These are phyloP conservation scores for Haliclystus octoradiatus DNA, from an alignment of 30 jellyfish, hydroid and myxozoan genomes.

Conservation along the genomic window DNA sequence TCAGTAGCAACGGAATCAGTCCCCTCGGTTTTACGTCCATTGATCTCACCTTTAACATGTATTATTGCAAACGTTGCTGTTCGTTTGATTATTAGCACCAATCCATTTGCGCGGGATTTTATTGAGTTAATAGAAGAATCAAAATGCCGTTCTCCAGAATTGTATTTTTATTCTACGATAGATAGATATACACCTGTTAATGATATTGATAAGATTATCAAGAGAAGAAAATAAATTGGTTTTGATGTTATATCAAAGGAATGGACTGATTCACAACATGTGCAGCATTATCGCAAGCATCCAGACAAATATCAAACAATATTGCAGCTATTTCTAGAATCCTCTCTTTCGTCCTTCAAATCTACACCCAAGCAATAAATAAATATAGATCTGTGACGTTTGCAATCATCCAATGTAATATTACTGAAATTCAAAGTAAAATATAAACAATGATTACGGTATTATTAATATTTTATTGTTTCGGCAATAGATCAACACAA, in stretches of 20 bases:
- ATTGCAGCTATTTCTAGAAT: too few relatives aligned
- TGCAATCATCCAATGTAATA: too few relatives aligned
- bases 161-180: not conserved
- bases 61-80: constrained; percentile 4
- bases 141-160: not conserved
- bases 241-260: not conserved
- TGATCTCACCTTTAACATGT: constrained; percentile 11
- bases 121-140: constrained; percentile 25
- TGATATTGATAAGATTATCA: not conserved
- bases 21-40: not conserved
- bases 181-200: not conserved
- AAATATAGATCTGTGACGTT: too few relatives aligned
- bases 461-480: too few relatives aligned
- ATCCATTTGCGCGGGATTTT: constrained; percentile 40
- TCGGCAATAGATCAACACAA: too few relatives aligned
- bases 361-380: too few relatives aligned
- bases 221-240: not conserved
- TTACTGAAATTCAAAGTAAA: too few relatives aligned
- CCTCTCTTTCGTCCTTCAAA: too few relatives aligned
- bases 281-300: not conserved
- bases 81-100: constrained; percentile 26
- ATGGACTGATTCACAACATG: not conserved
- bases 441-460: too few relatives aligned
- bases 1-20: constrained; percentile 1
- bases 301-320: not conserved